Evolutionary conservation across 1,140 invertebrate species (phyloP).

Genomic region (Drosophila albomicans): DNA sequence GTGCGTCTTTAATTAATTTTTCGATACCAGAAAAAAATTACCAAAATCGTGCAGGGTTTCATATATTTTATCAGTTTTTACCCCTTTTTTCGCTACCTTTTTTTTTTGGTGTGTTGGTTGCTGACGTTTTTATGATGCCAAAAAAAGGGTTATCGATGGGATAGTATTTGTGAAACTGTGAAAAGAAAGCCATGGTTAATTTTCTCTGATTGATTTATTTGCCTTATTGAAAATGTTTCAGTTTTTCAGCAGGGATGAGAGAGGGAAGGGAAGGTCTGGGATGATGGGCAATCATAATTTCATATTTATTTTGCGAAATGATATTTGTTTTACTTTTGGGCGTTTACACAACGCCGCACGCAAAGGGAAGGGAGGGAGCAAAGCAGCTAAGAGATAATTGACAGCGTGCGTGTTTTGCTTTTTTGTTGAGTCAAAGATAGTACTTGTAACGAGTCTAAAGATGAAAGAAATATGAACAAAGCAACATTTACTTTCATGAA

Average conservation of each 20-base stretch:
- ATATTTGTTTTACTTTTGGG: constrained; percentile 71
- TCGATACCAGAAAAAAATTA: constrained; percentile 42
- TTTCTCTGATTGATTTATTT: constrained; percentile 62
- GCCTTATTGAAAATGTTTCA: constrained; percentile 45
- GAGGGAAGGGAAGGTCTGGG: constrained; percentile 6
- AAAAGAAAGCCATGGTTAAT: constrained; percentile 42
- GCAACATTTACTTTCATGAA: neutral
- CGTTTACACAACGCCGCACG: constrained; percentile 18
- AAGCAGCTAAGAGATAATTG: constrained; percentile 5
- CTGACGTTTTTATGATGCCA: constrained; percentile 65
- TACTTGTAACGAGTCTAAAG: neutral
- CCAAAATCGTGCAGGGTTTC: constrained; percentile 10
- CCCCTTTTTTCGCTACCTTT: constrained; percentile 27
- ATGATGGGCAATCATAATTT: constrained; percentile 72
- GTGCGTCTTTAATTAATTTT: constrained; percentile 75
- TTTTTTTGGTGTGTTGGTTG: constrained; percentile 18
- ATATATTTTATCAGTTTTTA: constrained; percentile 53
- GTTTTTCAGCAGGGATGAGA: constrained; percentile 25
- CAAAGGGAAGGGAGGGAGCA: neutral
- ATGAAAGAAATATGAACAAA: neutral
- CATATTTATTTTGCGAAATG: constrained; percentile 75
- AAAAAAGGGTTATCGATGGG: constrained; percentile 45
- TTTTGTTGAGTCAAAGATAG: too few relatives aligned
- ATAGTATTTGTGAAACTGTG: constrained; percentile 24
- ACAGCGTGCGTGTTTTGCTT: neutral